These are phyloP conservation scores for Pseudochromis fuscus DNA, from an alignment of 2,797 vertebrate species.

Conservation along the genomic window DNA sequence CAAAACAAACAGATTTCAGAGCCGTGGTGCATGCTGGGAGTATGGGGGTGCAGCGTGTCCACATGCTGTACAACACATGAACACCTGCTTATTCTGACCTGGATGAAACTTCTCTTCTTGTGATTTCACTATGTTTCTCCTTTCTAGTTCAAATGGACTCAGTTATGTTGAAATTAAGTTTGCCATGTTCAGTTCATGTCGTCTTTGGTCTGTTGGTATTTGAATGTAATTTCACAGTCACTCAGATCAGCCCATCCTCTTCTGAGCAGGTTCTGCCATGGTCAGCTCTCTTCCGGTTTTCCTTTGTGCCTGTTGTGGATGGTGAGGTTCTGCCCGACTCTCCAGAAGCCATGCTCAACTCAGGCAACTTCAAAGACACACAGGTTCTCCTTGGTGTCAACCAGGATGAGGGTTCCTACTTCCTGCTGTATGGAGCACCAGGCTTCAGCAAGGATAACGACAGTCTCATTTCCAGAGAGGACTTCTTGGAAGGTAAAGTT, in stretches of 20 bases:
- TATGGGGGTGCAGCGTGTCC: no score
- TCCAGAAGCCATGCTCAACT: conserved; percentile 88
- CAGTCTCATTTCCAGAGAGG: conserved; percentile 92
- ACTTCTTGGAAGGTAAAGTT: conserved; percentile 87
- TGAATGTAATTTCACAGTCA: neutral
- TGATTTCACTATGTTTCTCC: no score
- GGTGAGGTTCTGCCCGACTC: conserved; percentile 90
- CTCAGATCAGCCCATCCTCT: neutral
- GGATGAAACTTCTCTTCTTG: no score
- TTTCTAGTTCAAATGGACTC: no score
- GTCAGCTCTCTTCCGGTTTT: conserved; percentile 91
- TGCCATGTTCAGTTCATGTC: no score
- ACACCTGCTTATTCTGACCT: no score
- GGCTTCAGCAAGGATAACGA: conserved; percentile 97
- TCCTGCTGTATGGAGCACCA: conserved; percentile 92
- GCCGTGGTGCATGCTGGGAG: no score
- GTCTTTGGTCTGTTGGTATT: neutral
- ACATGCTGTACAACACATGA: no score
- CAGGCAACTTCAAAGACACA: conserved; percentile 89
- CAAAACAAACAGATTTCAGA: no score
- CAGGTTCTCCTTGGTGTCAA: conserved; percentile 92
- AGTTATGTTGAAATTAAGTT: no score
- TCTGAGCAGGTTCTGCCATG: conserved; percentile 84
- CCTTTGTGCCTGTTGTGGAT: conserved; percentile 93
- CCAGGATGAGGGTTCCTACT: conserved; percentile 93